Conservation (phyloP, 2,113 vertebrate genomes). For the Cyanoliseus patagonus region DNA sequence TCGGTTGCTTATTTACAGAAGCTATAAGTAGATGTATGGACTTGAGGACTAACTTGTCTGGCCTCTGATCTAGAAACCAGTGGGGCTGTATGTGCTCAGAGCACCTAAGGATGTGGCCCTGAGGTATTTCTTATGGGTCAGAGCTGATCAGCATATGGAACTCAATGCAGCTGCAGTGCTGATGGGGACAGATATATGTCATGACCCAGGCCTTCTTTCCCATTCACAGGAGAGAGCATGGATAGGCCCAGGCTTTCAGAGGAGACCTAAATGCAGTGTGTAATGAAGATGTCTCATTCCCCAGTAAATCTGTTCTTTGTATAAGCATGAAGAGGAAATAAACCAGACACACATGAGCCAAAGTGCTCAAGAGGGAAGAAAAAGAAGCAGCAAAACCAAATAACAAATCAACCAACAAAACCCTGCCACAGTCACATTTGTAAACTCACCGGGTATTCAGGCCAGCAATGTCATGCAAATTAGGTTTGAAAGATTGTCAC, state of each 20-base stretch:
- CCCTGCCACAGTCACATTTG: neutral
- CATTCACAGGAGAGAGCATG: neutral
- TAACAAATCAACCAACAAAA: neutral
- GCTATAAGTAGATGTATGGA: neutral
- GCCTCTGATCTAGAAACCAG: neutral
- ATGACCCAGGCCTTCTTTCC: neutral
- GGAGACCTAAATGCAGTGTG: neutral
- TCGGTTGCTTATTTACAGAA: constrained; percentile 11
- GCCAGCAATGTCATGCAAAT: neutral
- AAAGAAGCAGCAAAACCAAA: neutral
- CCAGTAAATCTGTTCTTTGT: neutral
- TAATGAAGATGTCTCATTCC: neutral
- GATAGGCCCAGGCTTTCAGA: neutral
- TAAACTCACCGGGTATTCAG: neutral
- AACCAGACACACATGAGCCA: neutral
- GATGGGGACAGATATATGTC: neutral
- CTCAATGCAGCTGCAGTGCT: neutral
- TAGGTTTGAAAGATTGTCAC: neutral
- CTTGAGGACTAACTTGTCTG: neutral
- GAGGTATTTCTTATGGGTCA: neutral
- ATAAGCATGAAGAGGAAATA: neutral
- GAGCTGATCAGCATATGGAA: neutral
- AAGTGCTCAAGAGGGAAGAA: neutral
- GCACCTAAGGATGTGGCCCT: neutral
- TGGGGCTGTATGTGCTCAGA: neutral